phyloP scores from a whole-genome alignment of 1,140 invertebrate species.

The Chlorops oryzae region DNA sequence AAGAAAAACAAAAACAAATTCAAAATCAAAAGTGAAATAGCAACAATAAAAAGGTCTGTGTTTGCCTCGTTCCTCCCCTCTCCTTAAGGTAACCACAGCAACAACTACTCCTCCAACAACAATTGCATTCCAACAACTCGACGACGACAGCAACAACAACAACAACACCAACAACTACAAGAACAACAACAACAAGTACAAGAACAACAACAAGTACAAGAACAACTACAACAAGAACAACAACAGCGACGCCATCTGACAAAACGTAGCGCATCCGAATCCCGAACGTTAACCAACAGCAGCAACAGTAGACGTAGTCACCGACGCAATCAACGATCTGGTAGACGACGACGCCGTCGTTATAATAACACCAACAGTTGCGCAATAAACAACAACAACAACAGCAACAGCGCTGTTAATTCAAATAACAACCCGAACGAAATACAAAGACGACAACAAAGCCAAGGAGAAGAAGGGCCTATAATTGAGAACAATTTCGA shows the following conservation, averaged over 20 bases:
- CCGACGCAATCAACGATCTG: too few species aligned
- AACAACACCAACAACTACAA: slow-evolving; percentile 18
- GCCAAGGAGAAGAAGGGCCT: too few species aligned
- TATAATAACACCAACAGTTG: neutral
- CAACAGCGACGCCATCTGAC: slow-evolving; percentile 9
- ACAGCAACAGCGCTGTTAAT: slow-evolving; percentile 9
- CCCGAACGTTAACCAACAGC: slow-evolving; percentile 10
- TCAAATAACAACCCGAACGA: too few species aligned
- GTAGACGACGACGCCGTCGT: too few species aligned
- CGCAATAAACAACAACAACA: slow-evolving; percentile 3
- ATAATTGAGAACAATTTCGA: too few species aligned
- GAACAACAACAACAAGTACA: slow-evolving; percentile 14
- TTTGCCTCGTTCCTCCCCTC: neutral
- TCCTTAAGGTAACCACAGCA: slow-evolving; percentile 4
- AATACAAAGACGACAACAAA: slow-evolving; percentile 16
- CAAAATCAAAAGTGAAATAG: neutral
- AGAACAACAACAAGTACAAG: slow-evolving; percentile 15
- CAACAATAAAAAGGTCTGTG: slow-evolving; percentile 1
- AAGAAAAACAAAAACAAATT: too few species aligned
- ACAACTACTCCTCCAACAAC: slow-evolving; percentile 4
- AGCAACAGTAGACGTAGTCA: slow-evolving; percentile 9
- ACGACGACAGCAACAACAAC: neutral
- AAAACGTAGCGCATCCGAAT: slow-evolving; percentile 5
- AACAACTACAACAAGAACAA: slow-evolving; percentile 24
- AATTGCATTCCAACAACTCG: too few species aligned